Conservation (phyloP, 30 jellyfish, hydroid and myxozoan genomes). For the Chironex yamaguchii region DNA sequence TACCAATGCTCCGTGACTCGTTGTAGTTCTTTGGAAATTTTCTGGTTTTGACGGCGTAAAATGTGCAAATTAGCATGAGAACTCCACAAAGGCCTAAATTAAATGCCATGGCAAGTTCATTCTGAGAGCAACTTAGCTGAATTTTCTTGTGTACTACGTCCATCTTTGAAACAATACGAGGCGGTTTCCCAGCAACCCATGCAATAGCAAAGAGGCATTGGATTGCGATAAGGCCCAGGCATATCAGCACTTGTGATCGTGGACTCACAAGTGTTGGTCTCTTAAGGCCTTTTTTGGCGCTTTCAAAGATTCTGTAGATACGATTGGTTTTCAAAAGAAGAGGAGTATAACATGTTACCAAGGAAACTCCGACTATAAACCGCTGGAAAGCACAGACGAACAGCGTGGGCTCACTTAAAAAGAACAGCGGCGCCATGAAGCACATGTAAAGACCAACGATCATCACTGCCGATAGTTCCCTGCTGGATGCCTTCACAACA, state of each 20-base stretch:
- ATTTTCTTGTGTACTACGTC: neutral
- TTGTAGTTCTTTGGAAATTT: constrained; percentile 91
- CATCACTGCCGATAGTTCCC: constrained; percentile 66
- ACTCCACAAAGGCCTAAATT: constrained; percentile 79
- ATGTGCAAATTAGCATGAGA: constrained; percentile 87
- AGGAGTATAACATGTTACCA: constrained; percentile 84
- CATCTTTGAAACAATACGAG: constrained; percentile 29
- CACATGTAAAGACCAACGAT: constrained; percentile 55
- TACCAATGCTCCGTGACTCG: constrained; percentile 91
- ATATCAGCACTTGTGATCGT: constrained; percentile 78
- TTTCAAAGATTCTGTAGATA: constrained; percentile 73
- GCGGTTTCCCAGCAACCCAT: constrained; percentile 83
- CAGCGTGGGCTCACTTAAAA: constrained; percentile 34
- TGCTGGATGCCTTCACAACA: constrained; percentile 66
- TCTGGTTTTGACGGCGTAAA: constrained; percentile 90
- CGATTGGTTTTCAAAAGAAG: constrained; percentile 80
- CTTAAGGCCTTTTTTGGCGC: constrained; percentile 53
- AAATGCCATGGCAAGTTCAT: constrained; percentile 10
- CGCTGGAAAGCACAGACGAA: constrained; percentile 63
- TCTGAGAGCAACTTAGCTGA: constrained; percentile 10
- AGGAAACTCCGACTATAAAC: constrained; percentile 77
- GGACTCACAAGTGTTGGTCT: constrained; percentile 70
- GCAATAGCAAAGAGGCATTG: constrained; percentile 69
- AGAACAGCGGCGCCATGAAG: constrained; percentile 55
- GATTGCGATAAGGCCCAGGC: constrained; percentile 67